Evolutionary conservation across 2,113 vertebrate species (phyloP), one percentile per base, ranked within the genome.

Genomic region (Zootoca vivipara): DNA sequence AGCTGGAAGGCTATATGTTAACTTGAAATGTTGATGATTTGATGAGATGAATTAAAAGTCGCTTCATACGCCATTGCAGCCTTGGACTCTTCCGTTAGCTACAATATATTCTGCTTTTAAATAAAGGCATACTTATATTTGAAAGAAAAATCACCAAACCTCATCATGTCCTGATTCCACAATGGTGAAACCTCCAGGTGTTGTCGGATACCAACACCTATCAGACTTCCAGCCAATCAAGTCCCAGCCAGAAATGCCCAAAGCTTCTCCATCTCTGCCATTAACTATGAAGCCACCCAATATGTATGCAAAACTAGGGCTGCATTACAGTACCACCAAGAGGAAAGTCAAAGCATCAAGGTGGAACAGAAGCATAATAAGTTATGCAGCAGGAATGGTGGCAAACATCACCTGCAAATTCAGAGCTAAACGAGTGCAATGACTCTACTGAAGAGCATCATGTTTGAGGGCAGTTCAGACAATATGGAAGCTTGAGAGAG

Each of bases 1-100:
- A 88, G 74, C 87, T 84, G 64, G 52, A 84, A 84, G 74, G 87
- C 35, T 40, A 67, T 87, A 87, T 81, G 77, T 81, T 72, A 72
- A 84, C 82, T 33, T n/a, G 10, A 88, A 84, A 84, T 84, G 73
- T 24, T 70, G 73, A 78, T 69, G 22, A 84, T 78, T 88, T 58
- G 62, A 84, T 69, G 65, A 78, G 42, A 88, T 83, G 74, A 69
- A 38, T 89, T 84, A 56, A 89, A 89, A 78, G 40, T 84, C 58
- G 35, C 46, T 78, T 56, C 82, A 70, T n/a, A 62, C 35, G 56
- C 3, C 28, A n/a, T 79, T 6, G 3, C 22, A 28, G 75, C 42
- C 40, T 52, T 46, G 28, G n/a, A 78, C 38, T 16, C 22, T 78
- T 69, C 56, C 24, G 46, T 82, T 26, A 82, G 52, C n/a, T 83